Base-by-base conservation (phyloP, 2,113 vertebrate species). In the Eptesicus fuscus region DNA sequence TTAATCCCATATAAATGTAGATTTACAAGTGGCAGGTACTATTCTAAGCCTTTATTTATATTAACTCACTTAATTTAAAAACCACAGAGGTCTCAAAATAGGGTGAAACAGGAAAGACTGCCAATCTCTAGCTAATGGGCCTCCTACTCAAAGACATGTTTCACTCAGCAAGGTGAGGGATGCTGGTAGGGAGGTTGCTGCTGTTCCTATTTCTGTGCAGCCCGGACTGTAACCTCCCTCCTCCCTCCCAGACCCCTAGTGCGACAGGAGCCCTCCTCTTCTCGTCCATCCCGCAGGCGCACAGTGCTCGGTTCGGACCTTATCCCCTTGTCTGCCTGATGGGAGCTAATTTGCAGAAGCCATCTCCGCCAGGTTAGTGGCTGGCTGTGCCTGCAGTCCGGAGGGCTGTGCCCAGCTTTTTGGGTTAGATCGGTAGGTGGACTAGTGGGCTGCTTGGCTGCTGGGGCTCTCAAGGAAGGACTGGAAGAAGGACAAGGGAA, bases 21-120 rank as follows among this genome's bases (percentile, higher is more conserved):
- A 65, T 28, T 86, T 69, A 67, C 30, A 74, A 0, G 23, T 79
- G 73, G 51, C 67, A 92, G 49, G 7, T 78, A 61, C 42, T 96
- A 32, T 78, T 91, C 63, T 78, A 83, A 86, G 35, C 85, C 77
- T 22, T 90, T 91, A 63, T 78, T 94, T 85, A 74, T 84, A 67
- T 95, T 85, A 82, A 73, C 85, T 88, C 18, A 56, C n/a, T 86
- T 83, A 91, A 83, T 95, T 89, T 67, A 71, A 86, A 69, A 93
- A 88, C 83, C 20, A 53, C n/a, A 56, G 91, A 76, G 42, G 49
- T 91, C 40, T 89, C 32, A 71, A 9, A 0, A 4, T 63, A 88
- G 42, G 32, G 10, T 78, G 10, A 88, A 74, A 63, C 20, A 77
- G 56, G 77, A 84, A 87, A 77, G 47, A 44, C 16, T 69, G 86